Evolutionary conservation across 37 sponge, comb jelly and placozoan species (phyloP), one percentile per base, ranked within the genome.

Genomic region (Oopsacas minuta): DNA sequence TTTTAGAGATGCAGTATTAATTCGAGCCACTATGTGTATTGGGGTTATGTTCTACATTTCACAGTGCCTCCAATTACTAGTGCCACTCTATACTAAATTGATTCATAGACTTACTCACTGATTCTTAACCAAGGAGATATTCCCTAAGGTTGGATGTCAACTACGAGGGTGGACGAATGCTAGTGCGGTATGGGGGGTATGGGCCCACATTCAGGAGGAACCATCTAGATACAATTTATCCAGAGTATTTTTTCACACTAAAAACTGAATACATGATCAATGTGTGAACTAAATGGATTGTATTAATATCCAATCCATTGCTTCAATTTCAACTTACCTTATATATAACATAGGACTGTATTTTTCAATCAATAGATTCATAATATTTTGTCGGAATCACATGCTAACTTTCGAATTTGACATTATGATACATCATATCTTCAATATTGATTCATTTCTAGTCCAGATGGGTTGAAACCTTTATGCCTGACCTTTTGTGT

Each of bases 381-480:
- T 34, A 61, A 61, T 20, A 12, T 61, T 61, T 32, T 61, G 75
- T 61, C 75, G 32, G 75, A 61, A 61, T 34, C 75, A 61, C 75
- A 61, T 61, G 75, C 75, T 34, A 61, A 61, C 22, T 34, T 25
- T 61, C 75, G 75, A 61, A 61, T 61, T 61, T 34, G 75, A 61
- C 75, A 61, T 61, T n/a, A 61, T 61, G 75, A 61, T 61, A 25
- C 75, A 61, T 61, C 75, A 32, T 61, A 61, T 61, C 75, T 61
- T 61, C 75, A 61, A 34, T 61, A 32, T 61, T 25, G 75, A 61
- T 61, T 61, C 7, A 61, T 61, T 61, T 61, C 20, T 61, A 61
- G 75, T 61, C 75, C 75, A 3, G 75, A 61, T 34, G 75, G 28
- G 28, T 61, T 61, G 75, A 61, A 61, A 61, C 75, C 75, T 61